Percentiles rank a stretch among this genome's conserved stretches.
Evolutionary conservation across 2,113 vertebrate species (phyloP).

Genomic region (Planiliza haematocheilus): DNA sequence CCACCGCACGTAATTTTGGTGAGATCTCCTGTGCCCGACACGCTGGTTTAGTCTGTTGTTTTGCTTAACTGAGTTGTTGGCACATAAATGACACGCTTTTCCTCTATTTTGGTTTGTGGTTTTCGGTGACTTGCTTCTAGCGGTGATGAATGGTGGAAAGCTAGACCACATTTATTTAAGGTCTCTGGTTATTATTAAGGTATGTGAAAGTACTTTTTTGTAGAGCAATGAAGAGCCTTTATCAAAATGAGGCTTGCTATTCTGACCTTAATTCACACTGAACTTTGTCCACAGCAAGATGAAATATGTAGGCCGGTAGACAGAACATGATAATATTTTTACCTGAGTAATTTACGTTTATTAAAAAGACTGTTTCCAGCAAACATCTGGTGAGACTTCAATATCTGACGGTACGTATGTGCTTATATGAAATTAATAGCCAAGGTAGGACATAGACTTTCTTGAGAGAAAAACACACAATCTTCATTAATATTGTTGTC

Average conservation of each 20-base stretch:
- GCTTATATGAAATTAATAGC: too few relatives aligned
- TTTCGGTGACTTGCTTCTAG: slow-evolving; percentile 32
- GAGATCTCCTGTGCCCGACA: slow-evolving; percentile 5
- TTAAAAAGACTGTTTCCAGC: neutral
- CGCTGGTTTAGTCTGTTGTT: neutral
- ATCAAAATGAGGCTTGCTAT: neutral
- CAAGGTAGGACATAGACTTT: too few relatives aligned
- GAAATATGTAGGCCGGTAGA: neutral
- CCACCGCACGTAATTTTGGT: neutral
- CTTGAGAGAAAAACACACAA: too few relatives aligned
- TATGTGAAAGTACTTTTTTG: neutral
- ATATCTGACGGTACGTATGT: neutral
- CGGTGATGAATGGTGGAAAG: slow-evolving; percentile 25
- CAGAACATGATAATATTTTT: neutral
- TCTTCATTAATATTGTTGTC: too few relatives aligned
- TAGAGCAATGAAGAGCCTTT: neutral
- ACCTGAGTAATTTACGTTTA: neutral
- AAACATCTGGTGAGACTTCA: neutral
- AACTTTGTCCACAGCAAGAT: neutral
- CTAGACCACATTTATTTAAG: slow-evolving; percentile 14
- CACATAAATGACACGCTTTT: slow-evolving; percentile 7
- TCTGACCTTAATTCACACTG: neutral
- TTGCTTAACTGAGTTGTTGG: slow-evolving; percentile 4
- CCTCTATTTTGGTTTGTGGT: slow-evolving; percentile 47
- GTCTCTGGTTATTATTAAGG: slow-evolving; percentile 27